phyloP scores from a whole-genome alignment of 2,888 invertebrate genomes.

The Pachymerium ferrugineum region DNA sequence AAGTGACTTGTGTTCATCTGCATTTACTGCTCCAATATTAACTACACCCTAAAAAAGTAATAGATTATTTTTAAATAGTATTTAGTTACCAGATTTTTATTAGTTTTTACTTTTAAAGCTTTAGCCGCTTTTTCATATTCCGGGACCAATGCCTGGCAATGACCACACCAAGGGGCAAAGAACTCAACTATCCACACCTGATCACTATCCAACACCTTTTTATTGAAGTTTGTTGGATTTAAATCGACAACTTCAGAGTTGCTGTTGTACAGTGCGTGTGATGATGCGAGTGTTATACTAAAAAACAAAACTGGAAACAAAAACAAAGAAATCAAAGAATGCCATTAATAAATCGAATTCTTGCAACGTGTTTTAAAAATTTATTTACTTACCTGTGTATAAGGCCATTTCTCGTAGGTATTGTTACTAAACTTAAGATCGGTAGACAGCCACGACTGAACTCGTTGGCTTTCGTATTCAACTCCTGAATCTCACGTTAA shows the following conservation, averaged over 20 bases:
- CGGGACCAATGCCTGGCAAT: conserved; percentile 76
- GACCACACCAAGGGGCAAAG: conserved; percentile 93
- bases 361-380: not conserved
- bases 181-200: conserved; percentile 94
- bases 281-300: no score
- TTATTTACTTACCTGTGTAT: not conserved
- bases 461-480: not conserved
- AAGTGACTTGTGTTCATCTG: conserved; percentile 78
- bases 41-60: conserved; percentile 76
- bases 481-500: not conserved
- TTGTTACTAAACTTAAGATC: not conserved
- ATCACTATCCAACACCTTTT: conserved; percentile 72
- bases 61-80: conserved; percentile 34
- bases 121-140: conserved; percentile 91
- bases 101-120: conserved; percentile 50
- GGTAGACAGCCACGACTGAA: not conserved
- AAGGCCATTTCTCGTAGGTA: not conserved
- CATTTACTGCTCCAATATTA: conserved; percentile 91
- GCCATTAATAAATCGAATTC: not conserved
- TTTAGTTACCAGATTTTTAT: not conserved
- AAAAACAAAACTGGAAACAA: no score
- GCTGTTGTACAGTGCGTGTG: conserved; percentile 38
- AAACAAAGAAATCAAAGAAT: not conserved
- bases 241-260: conserved; percentile 73
- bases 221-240: conserved; percentile 81